Evolutionary conservation across 1,140 invertebrate genomes (phyloP).

Genomic region (Macrosteles quadrilineatus): DNA sequence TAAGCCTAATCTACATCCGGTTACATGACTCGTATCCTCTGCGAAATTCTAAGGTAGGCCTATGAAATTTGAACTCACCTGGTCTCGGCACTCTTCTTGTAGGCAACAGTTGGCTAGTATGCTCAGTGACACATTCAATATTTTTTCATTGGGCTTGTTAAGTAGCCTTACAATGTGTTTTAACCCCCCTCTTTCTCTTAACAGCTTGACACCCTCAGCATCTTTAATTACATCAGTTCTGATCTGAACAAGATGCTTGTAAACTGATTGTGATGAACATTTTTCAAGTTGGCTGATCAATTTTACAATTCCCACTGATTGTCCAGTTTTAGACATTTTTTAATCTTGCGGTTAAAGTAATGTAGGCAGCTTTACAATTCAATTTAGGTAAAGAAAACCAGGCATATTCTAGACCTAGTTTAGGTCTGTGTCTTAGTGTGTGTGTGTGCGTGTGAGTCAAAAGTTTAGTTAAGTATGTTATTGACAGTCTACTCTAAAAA

Average conservation of each 20-base stretch:
- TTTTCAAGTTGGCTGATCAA: constrained; percentile 9
- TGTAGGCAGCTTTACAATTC: too few relatives aligned
- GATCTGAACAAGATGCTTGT: constrained; percentile 35
- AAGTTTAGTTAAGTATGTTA: too few relatives aligned
- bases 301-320: background rate
- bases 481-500: too few relatives aligned
- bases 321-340: constrained; percentile 41
- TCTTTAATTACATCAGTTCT: constrained; percentile 37
- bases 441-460: too few relatives aligned
- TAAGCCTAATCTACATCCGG: too few relatives aligned
- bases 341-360: too few relatives aligned
- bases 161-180: constrained; percentile 38
- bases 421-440: too few relatives aligned
- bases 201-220: constrained; percentile 30
- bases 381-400: too few relatives aligned
- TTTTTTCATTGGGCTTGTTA: constrained; percentile 40
- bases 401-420: too few relatives aligned
- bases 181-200: constrained; percentile 36
- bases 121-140: constrained; percentile 40
- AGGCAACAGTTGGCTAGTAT: constrained; percentile 42
- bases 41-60: too few relatives aligned
- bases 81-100: constrained; percentile 36
- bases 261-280: background rate
- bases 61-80: constrained; percentile 42
- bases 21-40: too few relatives aligned